Evolutionary conservation across 2,888 invertebrate species (phyloP), one percentile per base, ranked within the genome.

Genomic region (Latheticus oryzae): DNA sequence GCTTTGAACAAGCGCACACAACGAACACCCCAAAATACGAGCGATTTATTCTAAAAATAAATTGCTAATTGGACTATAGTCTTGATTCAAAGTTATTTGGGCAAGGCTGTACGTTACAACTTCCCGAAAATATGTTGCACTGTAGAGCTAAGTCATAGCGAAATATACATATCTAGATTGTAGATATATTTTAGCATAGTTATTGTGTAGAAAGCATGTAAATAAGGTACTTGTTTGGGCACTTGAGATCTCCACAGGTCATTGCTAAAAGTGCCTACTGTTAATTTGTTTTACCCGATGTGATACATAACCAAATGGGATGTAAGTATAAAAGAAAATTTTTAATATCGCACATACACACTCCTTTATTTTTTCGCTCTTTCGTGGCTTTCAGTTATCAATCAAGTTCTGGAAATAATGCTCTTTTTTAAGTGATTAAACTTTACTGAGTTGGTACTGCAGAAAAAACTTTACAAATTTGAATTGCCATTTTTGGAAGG

Each of bases 231-330:
- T 71, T 72, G 67, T 74, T 74, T 74, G 63, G 75, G 75, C 75
- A 76, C 76, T 73, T 69, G 67, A 67, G 67, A 68, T 65, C 65
- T 63, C 45, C 50, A 24, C 45, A 61, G 67, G 65, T 72, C 72
- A 68, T 67, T 68, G 72, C 70, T 73, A 60, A 71, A 75, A 76
- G 76, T 76, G 76, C 76, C 76, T 75, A 71, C 66, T 73, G 71
- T 75, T 76, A 69, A 70, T 75, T 76, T 73, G 65, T 71, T 75
- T 73, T 66, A 74, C 70, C 71, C 71, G 71, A 74, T 74, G 75
- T 76, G 76, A 76, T 77, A 76, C 42, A 47, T 47, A 42, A 58
- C 23, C 50, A 43, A 54, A 54, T 33, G 50, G 43, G 48, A 58
- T 42, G 56, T 33, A 42, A 48, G 42, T 53, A 30, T 40, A 38